Conservation (phyloP, 2,797 vertebrate genomes). For the Uromys caudimaculatus region DNA sequence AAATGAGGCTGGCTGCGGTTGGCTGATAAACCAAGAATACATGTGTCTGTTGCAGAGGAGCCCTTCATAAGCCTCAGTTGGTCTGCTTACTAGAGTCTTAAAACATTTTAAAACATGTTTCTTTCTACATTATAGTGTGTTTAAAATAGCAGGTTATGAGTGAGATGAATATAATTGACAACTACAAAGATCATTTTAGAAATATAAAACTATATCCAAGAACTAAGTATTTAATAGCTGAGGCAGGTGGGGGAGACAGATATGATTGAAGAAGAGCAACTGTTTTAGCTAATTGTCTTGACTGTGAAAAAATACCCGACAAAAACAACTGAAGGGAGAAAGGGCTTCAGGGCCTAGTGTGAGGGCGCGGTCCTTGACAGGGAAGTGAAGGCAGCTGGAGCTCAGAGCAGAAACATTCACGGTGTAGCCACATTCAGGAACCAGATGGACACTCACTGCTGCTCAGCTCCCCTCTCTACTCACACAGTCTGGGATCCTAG, state of each 20-base stretch:
- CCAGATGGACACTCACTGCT: not conserved
- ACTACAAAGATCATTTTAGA: slow-evolving; percentile 32
- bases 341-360: not conserved
- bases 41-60: not conserved
- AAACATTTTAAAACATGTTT: slow-evolving; percentile 21
- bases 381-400: not conserved
- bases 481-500: not conserved
- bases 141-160: slow-evolving; percentile 31
- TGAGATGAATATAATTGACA: not conserved
- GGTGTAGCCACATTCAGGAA: too few species aligned
- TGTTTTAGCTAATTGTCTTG: not conserved
- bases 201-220: slow-evolving; percentile 31
- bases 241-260: not conserved
- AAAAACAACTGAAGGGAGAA: not conserved
- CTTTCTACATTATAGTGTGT: not conserved
- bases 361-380: not conserved
- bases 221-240: slow-evolving; percentile 9
- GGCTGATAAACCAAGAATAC: not conserved
- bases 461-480: not conserved
- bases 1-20: not conserved
- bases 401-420: not conserved
- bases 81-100: not conserved
- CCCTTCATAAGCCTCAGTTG: not conserved
- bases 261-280: not conserved
- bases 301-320: not conserved